A percentile compares a stretch with the other conserved stretches of the same genome.
Evolutionary conservation across 2,797 vertebrate species (phyloP).

Genomic region (Natrix natrix): DNA sequence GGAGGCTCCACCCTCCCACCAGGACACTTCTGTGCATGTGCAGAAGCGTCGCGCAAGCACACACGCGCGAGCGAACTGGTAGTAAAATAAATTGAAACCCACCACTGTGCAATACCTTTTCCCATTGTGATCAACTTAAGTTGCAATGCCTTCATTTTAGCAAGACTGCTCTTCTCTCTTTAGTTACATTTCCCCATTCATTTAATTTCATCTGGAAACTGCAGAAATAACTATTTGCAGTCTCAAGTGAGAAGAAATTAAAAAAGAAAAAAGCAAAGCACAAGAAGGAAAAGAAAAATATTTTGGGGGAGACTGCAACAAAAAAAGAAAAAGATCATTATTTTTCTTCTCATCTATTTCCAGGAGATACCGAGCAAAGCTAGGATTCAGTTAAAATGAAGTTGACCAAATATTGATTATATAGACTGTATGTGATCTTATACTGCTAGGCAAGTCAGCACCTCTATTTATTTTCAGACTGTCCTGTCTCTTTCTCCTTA

Average conservation of each 20-base stretch:
- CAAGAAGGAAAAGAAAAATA: background rate
- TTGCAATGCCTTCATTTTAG: background rate
- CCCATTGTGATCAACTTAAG: background rate
- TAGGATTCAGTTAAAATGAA: slow-evolving; percentile 29
- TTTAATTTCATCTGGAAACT: background rate
- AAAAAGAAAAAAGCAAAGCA: background rate
- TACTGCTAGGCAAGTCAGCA: slow-evolving; percentile 36
- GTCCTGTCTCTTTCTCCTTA: slow-evolving; percentile 44
- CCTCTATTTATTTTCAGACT: slow-evolving; percentile 59
- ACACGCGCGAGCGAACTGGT: too few species aligned
- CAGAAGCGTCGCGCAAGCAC: too few species aligned
- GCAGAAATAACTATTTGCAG: background rate
- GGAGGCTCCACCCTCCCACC: too few species aligned
- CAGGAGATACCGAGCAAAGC: slow-evolving; percentile 17
- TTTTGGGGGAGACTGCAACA: background rate
- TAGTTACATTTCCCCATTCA: background rate
- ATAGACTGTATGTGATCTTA: slow-evolving; percentile 37
- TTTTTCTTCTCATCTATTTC: slow-evolving; percentile 1
- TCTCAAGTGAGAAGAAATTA: background rate
- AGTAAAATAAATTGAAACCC: too few species aligned
- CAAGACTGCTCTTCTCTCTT: background rate
- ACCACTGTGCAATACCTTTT: background rate
- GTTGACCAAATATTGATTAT: slow-evolving; percentile 43
- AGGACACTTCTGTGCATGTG: too few species aligned
- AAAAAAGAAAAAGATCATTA: background rate